These are phyloP conservation scores for Coptodon rendalli DNA, from an alignment of 2,113 vertebrate genomes.

Conservation along the genomic window DNA sequence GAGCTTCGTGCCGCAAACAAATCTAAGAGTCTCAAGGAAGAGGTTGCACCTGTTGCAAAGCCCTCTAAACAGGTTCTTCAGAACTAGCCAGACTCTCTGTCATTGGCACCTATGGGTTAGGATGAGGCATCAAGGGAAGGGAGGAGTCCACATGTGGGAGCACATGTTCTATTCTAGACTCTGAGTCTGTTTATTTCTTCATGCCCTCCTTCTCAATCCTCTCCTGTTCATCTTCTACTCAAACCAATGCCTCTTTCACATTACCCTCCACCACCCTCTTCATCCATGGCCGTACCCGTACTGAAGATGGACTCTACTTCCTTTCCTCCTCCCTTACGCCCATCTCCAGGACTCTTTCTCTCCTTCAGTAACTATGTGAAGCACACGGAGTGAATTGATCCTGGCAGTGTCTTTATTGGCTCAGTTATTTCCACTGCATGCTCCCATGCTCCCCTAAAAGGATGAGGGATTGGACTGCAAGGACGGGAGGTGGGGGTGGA, in stretches of 20 bases:
- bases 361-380: slow-evolving; percentile 55
- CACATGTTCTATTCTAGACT: slow-evolving; percentile 1
- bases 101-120: background rate
- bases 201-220: background rate
- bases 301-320: background rate
- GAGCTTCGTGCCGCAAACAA: background rate
- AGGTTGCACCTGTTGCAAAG: slow-evolving; percentile 13
- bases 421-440: slow-evolving; percentile 72
- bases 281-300: background rate
- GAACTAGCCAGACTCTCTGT: background rate
- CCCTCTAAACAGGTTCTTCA: background rate
- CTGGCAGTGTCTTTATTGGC: slow-evolving; percentile 70
- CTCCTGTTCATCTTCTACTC: background rate
- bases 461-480: slow-evolving; percentile 59
- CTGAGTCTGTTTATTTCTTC: slow-evolving; percentile 10
- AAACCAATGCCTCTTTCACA: background rate
- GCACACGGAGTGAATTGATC: slow-evolving; percentile 51
- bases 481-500: background rate
- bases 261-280: background rate
- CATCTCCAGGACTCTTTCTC: slow-evolving; percentile 1
- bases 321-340: background rate
- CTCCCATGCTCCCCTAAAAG: slow-evolving; percentile 63
- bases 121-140: background rate
- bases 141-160: background rate
- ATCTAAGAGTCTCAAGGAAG: background rate